phyloP scores from a whole-genome alignment of 2,888 invertebrate species.

The Platycnemis pennipes region DNA sequence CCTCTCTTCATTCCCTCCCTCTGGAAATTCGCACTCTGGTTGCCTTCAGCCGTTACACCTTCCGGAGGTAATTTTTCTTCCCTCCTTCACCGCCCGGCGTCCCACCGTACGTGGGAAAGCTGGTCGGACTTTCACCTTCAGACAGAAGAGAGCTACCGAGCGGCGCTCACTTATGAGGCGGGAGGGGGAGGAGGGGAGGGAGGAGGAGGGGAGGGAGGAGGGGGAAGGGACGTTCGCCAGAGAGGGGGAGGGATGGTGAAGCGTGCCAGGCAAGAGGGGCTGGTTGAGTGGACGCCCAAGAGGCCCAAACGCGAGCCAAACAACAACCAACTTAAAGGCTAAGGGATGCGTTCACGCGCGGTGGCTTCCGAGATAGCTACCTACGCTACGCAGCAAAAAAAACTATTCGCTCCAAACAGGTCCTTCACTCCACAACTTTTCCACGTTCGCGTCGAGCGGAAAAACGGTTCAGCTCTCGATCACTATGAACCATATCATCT shows the following conservation, averaged over 20 bases:
- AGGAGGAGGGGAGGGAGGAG: not conserved
- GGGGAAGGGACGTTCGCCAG: not conserved
- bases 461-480: too few relatives aligned
- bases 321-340: too few relatives aligned
- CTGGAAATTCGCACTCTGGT: not conserved
- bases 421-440: too few relatives aligned
- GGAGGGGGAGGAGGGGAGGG: not conserved
- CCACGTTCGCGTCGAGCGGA: too few relatives aligned
- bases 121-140: slow-evolving; percentile 59
- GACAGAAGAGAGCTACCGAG: not conserved
- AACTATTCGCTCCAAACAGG: too few relatives aligned
- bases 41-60: slow-evolving; percentile 37
- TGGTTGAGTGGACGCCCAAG: too few relatives aligned
- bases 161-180: not conserved
- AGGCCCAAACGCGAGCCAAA: too few relatives aligned
- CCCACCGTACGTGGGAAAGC: slow-evolving; percentile 21
- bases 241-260: not conserved
- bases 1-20: not conserved
- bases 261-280: not conserved
- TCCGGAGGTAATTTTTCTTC: not conserved
- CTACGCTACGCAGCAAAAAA: too few relatives aligned
- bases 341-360: too few relatives aligned
- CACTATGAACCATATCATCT: too few relatives aligned
- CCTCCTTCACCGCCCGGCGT: not conserved
- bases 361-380: too few relatives aligned